These are phyloP conservation scores for Hippocampus comes DNA, from an alignment of 2,113 vertebrate species.

Conservation along the genomic window DNA sequence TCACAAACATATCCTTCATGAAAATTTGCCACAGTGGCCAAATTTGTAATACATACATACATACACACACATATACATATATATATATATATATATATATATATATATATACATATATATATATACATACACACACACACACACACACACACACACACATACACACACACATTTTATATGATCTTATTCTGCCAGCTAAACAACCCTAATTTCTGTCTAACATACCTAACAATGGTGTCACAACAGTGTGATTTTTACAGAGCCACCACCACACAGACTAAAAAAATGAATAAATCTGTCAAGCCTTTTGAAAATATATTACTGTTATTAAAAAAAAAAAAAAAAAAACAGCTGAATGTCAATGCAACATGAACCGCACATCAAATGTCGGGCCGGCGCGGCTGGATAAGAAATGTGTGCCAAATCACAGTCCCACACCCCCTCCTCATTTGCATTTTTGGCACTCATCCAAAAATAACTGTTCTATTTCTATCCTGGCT, in stretches of 20 bases:
- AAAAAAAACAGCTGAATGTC: conserved; percentile 55
- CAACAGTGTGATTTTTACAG: background rate
- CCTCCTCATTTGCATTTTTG: background rate
- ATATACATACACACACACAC: too few relatives aligned
- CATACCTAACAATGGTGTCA: background rate
- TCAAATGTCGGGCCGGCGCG: conserved; percentile 50
- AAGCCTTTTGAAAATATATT: conserved; percentile 31
- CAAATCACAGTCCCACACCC: background rate
- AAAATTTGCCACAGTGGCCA: too few relatives aligned
- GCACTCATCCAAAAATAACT: conserved; percentile 51
- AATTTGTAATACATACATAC: too few relatives aligned
- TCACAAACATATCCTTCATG: too few relatives aligned
- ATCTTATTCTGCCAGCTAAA: background rate
- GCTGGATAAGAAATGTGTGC: background rate
- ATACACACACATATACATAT: too few relatives aligned
- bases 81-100: background rate
- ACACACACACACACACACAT: too few relatives aligned
- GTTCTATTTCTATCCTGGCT: conserved; percentile 42
- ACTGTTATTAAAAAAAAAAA: conserved; percentile 33
- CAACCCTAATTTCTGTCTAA: background rate
- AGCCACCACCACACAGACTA: background rate
- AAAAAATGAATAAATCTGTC: conserved; percentile 55
- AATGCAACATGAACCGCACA: conserved; percentile 35
- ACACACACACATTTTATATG: too few relatives aligned
- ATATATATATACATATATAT: background rate